phyloP scores from a whole-genome alignment of 2,113 vertebrate genomes.

The Calcarius ornatus region DNA sequence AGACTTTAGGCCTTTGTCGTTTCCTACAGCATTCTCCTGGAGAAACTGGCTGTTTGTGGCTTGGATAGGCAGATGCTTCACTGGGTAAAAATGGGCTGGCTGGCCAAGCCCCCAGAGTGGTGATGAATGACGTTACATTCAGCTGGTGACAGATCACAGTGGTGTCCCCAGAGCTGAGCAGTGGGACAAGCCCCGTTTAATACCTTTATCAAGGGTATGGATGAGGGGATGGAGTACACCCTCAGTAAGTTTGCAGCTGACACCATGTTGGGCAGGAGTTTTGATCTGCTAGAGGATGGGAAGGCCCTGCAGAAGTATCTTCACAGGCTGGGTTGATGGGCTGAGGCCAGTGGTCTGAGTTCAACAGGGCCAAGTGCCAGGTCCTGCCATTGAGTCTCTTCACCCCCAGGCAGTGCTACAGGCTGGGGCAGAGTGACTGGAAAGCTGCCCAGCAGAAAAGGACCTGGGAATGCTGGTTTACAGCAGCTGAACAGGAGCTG shows the following conservation, averaged over 20 bases:
- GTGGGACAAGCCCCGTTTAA: background rate
- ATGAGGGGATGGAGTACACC: background rate
- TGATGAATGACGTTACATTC: background rate
- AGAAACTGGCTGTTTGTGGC: background rate
- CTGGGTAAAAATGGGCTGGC: background rate
- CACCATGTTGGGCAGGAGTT: too few relatives aligned
- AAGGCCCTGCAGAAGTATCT: background rate
- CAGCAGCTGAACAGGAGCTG: background rate
- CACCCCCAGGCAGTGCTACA: too few relatives aligned
- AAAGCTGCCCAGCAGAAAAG: background rate
- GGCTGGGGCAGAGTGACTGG: background rate
- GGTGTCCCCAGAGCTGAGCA: background rate
- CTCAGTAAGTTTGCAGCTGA: background rate
- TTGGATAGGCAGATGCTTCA: background rate
- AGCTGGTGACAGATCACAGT: background rate
- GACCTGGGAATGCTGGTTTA: accelerated
- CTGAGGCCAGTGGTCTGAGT: background rate
- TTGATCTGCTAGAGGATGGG: background rate
- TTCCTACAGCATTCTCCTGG: background rate
- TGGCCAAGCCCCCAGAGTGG: background rate
- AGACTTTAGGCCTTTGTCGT: background rate
- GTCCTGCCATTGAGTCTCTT: background rate
- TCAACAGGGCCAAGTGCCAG: background rate
- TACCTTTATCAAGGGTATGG: background rate
- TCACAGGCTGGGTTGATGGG: background rate